Conservation (phyloP, 2,888 invertebrate genomes). For the Lepidochrysops patricia region DNA sequence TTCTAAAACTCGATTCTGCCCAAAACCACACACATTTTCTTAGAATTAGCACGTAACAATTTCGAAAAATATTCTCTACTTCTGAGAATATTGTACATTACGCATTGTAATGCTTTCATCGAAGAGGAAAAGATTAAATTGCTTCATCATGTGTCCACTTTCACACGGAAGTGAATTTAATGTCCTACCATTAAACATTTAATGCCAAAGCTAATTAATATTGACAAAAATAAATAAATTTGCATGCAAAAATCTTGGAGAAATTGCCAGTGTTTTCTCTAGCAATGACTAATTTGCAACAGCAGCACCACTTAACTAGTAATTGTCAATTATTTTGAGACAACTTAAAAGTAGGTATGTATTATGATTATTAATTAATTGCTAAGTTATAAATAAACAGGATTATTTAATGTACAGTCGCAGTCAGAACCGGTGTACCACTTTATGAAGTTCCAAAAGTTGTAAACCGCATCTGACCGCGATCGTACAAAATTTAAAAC, state of each 20-base stretch:
- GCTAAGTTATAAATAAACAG: too few species aligned
- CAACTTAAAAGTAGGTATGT: too few species aligned
- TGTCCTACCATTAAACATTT: not conserved
- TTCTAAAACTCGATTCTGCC: too few species aligned
- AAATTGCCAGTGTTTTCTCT: not conserved
- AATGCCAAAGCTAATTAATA: not conserved
- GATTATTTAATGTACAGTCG: too few species aligned
- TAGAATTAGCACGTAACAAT: not conserved
- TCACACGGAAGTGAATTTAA: slow-evolving; percentile 27
- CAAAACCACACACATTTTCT: not conserved
- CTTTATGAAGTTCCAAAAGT: too few species aligned
- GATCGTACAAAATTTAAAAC: too few species aligned
- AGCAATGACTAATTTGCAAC: not conserved
- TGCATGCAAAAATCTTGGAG: not conserved
- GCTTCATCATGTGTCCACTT: slow-evolving; percentile 30
- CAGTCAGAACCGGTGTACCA: too few species aligned
- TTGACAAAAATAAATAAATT: too few species aligned
- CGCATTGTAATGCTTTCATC: slow-evolving; percentile 39
- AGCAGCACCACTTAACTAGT: too few species aligned
- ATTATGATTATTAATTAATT: too few species aligned
- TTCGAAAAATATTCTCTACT: not conserved
- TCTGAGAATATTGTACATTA: slow-evolving; percentile 26
- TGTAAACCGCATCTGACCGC: too few species aligned
- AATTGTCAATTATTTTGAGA: too few species aligned
- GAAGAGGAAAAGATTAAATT: slow-evolving; percentile 23